These are phyloP conservation scores for Platysternon megacephalum DNA, from an alignment of 2,113 vertebrate genomes.

Conservation along the genomic window DNA sequence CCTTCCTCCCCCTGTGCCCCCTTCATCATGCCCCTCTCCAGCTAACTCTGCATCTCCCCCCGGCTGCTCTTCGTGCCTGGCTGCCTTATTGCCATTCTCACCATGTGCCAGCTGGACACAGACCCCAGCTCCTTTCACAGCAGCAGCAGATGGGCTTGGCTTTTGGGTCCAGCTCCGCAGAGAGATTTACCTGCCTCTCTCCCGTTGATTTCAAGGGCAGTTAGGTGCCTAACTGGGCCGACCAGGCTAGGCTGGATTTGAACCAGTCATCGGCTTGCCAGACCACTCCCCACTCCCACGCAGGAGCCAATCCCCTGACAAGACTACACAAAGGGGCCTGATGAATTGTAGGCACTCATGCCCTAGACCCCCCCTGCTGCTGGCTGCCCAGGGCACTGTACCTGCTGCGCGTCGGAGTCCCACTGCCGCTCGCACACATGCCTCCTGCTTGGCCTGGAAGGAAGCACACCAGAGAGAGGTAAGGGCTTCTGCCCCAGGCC, in stretches of 20 bases:
- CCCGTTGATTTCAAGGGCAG: not conserved
- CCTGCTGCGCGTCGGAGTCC: not conserved
- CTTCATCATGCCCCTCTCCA: not conserved
- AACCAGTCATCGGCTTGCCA: not conserved
- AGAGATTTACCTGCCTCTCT: not conserved
- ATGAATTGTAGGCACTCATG: not conserved
- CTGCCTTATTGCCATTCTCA: not conserved
- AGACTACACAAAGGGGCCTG: not conserved
- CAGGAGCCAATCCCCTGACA: not conserved
- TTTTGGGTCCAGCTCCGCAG: not conserved
- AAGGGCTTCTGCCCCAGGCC: not conserved
- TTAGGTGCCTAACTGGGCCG: too few relatives aligned
- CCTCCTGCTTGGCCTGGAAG: not conserved
- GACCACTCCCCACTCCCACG: not conserved
- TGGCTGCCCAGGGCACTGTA: not conserved
- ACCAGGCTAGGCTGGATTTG: not conserved
- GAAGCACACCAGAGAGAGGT: not conserved
- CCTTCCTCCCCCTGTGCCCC: too few relatives aligned
- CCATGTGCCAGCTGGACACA: not conserved
- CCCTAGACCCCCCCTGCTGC: too few relatives aligned
- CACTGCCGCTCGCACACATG: not conserved
- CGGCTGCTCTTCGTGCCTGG: not conserved
- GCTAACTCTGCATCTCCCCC: not conserved
- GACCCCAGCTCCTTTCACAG: not conserved
- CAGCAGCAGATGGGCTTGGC: not conserved